Base-by-base conservation (phyloP, 2,113 vertebrate genomes). In the Mohoua ochrocephala region DNA sequence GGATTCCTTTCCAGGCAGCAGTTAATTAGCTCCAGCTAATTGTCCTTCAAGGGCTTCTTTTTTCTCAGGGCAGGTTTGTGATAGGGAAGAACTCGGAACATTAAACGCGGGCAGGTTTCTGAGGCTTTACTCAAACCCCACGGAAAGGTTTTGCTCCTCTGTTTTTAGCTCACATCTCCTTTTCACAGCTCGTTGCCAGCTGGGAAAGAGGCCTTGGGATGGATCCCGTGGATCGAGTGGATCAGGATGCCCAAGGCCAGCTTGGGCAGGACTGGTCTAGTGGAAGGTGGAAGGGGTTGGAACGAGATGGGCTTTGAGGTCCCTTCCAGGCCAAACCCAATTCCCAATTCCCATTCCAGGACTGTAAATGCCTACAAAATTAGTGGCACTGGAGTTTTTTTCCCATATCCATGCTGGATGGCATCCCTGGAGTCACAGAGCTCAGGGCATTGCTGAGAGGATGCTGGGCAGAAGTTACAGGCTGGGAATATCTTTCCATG, bases 11-110 rank as follows among this genome's bases (percentile, higher is more conserved):
- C 79, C 76, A 84, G 84, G 85, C 49, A 70, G 71, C 50, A 91
- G 61, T 69, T 97, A 95, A 97, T 97, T 94, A 94, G 86, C 80
- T 94, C 53, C 67, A 59, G 67, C 63, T 96, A 91, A 93, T 78
- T 95, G 90, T 81, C 80, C 76, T 96, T 95, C 70, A 96, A 57
- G 73, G 76, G n/a, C 35, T 87, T 68, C 12, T 41, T 60, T 89
- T 90, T 93, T 54, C 45, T 2, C 0, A 89, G 60, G 54, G 41
- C 24, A 80, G 85, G 70, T 35, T 33, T 77, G 64, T 42, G 70
- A 57, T 41, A 54, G 74, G 35, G 61, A 60, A 70, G 60, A 93
- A 37, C 44, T 85, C 0, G 0, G 31, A 54, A 30, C 33, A 31
- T 21, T 8, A 67, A 77, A 53, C 3, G 1, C 6, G 11, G 71